A percentile compares a stretch with the other conserved stretches of the same genome.
phyloP scores from a whole-genome alignment of 1,140 invertebrate species.

The Trichomalopsis sarcophagae region DNA sequence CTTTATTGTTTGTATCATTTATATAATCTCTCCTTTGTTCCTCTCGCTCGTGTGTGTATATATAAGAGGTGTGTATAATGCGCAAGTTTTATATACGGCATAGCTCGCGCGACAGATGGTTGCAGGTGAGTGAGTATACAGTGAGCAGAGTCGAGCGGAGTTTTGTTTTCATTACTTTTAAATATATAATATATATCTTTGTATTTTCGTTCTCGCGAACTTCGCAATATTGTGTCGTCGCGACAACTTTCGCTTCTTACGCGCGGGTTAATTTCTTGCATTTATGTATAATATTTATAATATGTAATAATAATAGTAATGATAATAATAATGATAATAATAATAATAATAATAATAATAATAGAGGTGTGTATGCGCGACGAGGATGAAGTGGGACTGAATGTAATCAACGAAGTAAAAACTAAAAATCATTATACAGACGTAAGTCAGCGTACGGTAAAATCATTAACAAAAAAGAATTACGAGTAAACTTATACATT shows the following conservation, averaged over 20 bases:
- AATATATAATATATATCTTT: slow-evolving; percentile 26
- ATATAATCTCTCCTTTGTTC: slow-evolving; percentile 16
- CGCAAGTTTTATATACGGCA: no score
- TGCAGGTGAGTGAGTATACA: slow-evolving; percentile 9
- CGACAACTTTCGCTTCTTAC: slow-evolving; percentile 28
- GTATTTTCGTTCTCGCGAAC: slow-evolving; percentile 1
- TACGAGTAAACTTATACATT: slow-evolving; percentile 26
- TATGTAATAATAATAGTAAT: not conserved
- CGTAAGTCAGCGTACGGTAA: slow-evolving; percentile 38
- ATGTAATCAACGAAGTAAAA: slow-evolving; percentile 43
- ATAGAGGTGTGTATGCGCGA: slow-evolving; percentile 31
- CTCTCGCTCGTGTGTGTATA: not conserved
- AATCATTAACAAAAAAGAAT: slow-evolving; percentile 46
- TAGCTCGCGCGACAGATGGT: not conserved
- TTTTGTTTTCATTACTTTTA: slow-evolving; percentile 10
- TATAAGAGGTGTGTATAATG: not conserved
- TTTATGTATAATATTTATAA: slow-evolving; percentile 33
- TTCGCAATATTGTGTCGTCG: slow-evolving; percentile 17
- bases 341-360: slow-evolving; percentile 34
- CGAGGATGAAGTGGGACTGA: not conserved
- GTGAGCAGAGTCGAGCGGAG: slow-evolving; percentile 22
- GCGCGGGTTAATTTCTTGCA: slow-evolving; percentile 29
- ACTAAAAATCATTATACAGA: slow-evolving; percentile 41
- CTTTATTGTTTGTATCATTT: slow-evolving; percentile 15
- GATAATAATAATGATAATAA: no score